Evolutionary conservation across 2,888 invertebrate genomes (phyloP).

Genomic region (Meganola albula): DNA sequence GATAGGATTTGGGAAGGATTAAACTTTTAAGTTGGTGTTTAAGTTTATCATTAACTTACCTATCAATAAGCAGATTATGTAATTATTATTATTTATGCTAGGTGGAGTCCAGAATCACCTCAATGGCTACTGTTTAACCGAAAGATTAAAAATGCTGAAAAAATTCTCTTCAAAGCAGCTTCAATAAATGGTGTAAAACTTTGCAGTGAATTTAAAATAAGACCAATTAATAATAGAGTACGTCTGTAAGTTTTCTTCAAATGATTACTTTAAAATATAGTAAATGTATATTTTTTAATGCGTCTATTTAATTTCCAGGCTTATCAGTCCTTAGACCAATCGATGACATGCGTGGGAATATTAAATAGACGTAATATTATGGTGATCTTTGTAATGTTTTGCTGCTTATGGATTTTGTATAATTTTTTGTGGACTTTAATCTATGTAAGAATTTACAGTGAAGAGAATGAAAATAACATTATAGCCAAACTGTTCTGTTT

Average conservation of each 20-base stretch:
- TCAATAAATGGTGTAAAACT: conserved; percentile 47
- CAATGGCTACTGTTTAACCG: conserved; percentile 62
- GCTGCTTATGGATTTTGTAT: conserved; percentile 48
- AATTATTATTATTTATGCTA: too few species aligned
- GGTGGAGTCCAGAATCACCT: conserved; percentile 67
- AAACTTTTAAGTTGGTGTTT: too few species aligned
- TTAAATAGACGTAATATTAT: conserved; percentile 50
- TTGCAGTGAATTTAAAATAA: conserved; percentile 62
- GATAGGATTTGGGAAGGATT: too few species aligned
- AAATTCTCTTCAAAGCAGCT: conserved; percentile 48
- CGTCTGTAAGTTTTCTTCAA: conserved; percentile 43
- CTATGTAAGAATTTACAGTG: conserved; percentile 45
- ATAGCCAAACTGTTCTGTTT: conserved; percentile 39
- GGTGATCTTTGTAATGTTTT: conserved; percentile 32
- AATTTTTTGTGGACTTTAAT: conserved; percentile 51
- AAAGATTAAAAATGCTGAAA: conserved; percentile 52
- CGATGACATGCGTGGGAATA: conserved; percentile 49
- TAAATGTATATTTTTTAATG: background rate
- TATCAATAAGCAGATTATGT: background rate
- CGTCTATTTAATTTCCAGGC: conserved; percentile 66
- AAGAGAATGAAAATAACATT: conserved; percentile 27
- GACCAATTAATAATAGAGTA: conserved; percentile 66
- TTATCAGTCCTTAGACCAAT: conserved; percentile 54
- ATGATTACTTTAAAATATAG: background rate
- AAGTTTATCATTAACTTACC: background rate